phyloP scores from a whole-genome alignment of 1,140 invertebrate species.

The Zaprionus ghesquierei region DNA sequence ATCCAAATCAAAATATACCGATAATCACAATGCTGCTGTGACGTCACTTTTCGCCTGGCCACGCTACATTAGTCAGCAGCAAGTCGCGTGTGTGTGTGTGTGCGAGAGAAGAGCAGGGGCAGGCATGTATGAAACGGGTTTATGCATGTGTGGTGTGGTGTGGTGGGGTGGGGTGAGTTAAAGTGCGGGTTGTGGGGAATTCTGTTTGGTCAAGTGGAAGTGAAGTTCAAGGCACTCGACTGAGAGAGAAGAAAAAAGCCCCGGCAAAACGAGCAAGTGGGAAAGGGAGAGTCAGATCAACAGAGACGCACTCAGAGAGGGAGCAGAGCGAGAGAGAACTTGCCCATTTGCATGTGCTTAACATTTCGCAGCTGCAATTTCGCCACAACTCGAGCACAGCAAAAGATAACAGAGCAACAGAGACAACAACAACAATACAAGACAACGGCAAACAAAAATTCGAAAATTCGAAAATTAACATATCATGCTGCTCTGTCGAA shows the following conservation, averaged over 20 bases:
- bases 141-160: background rate
- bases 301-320: background rate
- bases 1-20: background rate
- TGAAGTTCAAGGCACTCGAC: constrained; percentile 42
- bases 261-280: background rate
- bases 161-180: background rate
- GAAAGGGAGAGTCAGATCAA: background rate
- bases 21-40: constrained; percentile 24
- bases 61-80: constrained; percentile 26
- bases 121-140: constrained; percentile 14
- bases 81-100: constrained; percentile 31
- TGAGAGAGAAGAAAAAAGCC: background rate
- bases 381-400: no score
- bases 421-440: background rate
- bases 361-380: constrained; percentile 26
- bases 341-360: constrained; percentile 1
- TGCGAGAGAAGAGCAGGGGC: constrained; percentile 2
- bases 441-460: background rate
- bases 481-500: constrained; percentile 19
- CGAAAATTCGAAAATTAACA: constrained; percentile 29
- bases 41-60: constrained; percentile 25
- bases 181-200: background rate
- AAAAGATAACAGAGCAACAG: constrained; percentile 25
- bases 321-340: background rate
- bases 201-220: constrained; percentile 4